phyloP scores from a whole-genome alignment of 2,797 vertebrate genomes.

The Enteromius treurensis region DNA sequence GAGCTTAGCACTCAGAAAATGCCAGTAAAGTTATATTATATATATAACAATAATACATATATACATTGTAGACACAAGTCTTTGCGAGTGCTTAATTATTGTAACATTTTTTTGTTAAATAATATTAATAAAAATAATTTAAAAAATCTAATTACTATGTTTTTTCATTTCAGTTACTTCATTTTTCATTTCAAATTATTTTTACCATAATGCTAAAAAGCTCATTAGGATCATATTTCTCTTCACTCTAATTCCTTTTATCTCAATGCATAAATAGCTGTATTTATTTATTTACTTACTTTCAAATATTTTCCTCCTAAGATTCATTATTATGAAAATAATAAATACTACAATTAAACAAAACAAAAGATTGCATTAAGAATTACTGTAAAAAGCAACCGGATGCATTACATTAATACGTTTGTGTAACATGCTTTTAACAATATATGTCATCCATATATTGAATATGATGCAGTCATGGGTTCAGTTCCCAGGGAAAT shows the following conservation, averaged over 20 bases:
- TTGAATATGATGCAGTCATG: background rate
- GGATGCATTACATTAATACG: background rate
- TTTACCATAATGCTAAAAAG: background rate
- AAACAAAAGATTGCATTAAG: background rate
- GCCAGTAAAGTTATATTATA: background rate
- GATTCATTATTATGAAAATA: background rate
- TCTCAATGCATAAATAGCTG: background rate
- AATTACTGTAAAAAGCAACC: background rate
- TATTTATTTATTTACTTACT: background rate
- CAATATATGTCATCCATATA: background rate
- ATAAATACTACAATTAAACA: background rate
- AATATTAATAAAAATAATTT: too few relatives aligned
- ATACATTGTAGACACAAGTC: background rate
- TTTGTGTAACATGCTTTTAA: background rate
- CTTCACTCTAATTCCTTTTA: background rate
- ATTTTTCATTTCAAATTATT: background rate
- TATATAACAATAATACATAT: background rate
- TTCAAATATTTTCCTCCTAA: too few relatives aligned
- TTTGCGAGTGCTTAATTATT: background rate
- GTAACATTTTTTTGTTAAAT: too few relatives aligned
- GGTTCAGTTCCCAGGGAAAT: background rate
- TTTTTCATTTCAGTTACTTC: too few relatives aligned
- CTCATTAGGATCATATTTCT: background rate
- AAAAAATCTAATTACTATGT: too few relatives aligned
- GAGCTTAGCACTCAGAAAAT: background rate